Evolutionary conservation across 2,113 vertebrate genomes (phyloP), one percentile per base, ranked within the genome.

Genomic region (Ovis aries): DNA sequence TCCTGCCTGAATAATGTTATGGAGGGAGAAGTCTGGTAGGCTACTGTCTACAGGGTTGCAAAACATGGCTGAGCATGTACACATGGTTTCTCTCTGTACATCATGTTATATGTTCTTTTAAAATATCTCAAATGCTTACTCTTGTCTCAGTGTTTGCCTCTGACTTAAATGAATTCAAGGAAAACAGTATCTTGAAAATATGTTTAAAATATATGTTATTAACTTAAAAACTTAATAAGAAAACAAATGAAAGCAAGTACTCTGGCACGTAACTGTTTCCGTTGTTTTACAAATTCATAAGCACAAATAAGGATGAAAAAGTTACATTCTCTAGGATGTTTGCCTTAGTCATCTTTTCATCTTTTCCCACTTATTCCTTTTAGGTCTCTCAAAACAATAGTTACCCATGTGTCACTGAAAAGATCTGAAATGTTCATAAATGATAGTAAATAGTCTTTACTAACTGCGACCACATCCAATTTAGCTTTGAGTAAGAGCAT

Each of bases 401-500:
- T 59, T 64, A 53, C n/a, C 43, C 50, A 71, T 71, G 59, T 81
- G 52, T 92, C 91, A 96, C 60, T 52, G 29, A 17, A 91, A 92
- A 97, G 86, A 95, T 97, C 67, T 94, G 89, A 92, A 98, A 97
- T 33, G 27, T 85, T 86, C 88, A 97, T 83, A 97, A 95, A 84
- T 85, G 95, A 62, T 40, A 97, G 60, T 45, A 89, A 82, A 97
- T 94, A 91, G 84, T 91, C 92, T 90, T 80, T 62, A 59, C 84
- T 97, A 98, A 97, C 92, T 82, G 94, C 88, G 93, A 97, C 93
- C 91, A 97, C 82, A 98, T 98, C 81, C 95, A 97, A 97, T 98
- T 97, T 98, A 93, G 52, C 91, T 90, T 98, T 93, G 77, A 97
- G 92, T 96, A 97, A 94, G 95, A 98, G 74, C 94, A 94, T 98